phyloP scores from a whole-genome alignment of 1,140 invertebrate genomes.

The Leptinotarsa texana region DNA sequence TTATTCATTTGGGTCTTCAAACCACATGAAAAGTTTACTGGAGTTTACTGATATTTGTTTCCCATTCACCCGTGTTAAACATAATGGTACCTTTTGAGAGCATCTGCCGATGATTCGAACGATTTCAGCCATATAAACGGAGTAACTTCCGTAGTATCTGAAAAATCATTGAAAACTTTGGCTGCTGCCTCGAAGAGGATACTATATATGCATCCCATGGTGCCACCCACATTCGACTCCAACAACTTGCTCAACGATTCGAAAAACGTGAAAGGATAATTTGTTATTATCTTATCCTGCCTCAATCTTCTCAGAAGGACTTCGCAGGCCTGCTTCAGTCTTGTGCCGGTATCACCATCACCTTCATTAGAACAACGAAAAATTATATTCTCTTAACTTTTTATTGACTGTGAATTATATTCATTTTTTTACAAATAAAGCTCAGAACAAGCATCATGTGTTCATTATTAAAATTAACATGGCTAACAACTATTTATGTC shows the following conservation, averaged over 20 bases:
- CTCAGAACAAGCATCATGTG: no score
- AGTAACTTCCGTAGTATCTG: conserved; percentile 37
- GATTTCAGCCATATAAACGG: conserved; percentile 43
- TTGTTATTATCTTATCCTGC: conserved; percentile 39
- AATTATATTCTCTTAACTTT: not conserved
- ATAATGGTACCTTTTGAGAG: conserved; percentile 28
- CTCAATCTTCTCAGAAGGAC: conserved; percentile 49
- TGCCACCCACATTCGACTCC: conserved; percentile 45
- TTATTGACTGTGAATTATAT: not conserved
- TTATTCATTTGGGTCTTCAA: no score
- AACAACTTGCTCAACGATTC: conserved; percentile 46
- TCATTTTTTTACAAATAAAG: no score
- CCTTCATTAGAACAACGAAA: conserved; percentile 26
- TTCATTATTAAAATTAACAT: no score
- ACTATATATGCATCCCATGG: conserved; percentile 49
- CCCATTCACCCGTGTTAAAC: no score
- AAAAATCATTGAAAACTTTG: conserved; percentile 38
- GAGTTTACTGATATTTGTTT: no score
- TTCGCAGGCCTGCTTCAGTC: conserved; percentile 61
- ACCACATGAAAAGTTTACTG: no score
- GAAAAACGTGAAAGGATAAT: conserved; percentile 47
- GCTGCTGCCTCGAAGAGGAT: conserved; percentile 52
- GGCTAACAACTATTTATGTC: no score
- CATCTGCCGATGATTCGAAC: conserved; percentile 34
- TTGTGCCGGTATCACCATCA: conserved; percentile 70